Conservation (phyloP, 2,888 invertebrate species). For the Marronus borbonicus region DNA sequence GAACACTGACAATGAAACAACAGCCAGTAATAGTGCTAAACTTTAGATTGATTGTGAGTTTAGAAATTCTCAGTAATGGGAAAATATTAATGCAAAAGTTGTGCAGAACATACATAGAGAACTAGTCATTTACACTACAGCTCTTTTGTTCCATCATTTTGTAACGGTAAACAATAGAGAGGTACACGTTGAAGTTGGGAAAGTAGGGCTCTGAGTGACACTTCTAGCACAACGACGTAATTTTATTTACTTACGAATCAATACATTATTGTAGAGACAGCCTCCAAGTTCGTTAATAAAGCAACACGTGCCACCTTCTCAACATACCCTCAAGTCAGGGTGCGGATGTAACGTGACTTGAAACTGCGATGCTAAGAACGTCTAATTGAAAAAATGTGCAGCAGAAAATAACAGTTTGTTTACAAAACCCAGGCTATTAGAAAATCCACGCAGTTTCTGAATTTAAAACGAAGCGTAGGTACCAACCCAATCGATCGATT, state of each 20-base stretch:
- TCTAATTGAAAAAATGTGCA: slow-evolving; percentile 16
- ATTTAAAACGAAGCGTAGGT: too few relatives aligned
- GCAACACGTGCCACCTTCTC: slow-evolving; percentile 15
- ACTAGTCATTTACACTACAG: too few relatives aligned
- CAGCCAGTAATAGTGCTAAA: too few relatives aligned
- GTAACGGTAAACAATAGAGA: not conserved
- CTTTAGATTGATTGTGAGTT: too few relatives aligned
- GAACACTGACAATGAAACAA: too few relatives aligned
- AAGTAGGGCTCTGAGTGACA: slow-evolving; percentile 18
- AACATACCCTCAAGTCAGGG: too few relatives aligned
- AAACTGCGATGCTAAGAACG: slow-evolving; percentile 1
- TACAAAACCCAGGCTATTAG: slow-evolving; percentile 1
- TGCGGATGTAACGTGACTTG: slow-evolving; percentile 23
- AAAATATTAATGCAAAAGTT: too few relatives aligned
- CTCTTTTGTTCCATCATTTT: too few relatives aligned
- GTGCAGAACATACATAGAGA: too few relatives aligned
- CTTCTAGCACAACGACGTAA: slow-evolving; percentile 10
- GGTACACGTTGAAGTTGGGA: not conserved
- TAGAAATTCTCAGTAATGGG: too few relatives aligned
- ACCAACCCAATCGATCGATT: not conserved
- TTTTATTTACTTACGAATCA: slow-evolving; percentile 33
- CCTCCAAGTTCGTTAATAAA: slow-evolving; percentile 30
- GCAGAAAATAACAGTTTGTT: slow-evolving; percentile 1
- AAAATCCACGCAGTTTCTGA: too few relatives aligned
- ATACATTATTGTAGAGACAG: slow-evolving; percentile 10